Percentiles rank a stretch among this genome's conserved stretches.
These are phyloP conservation scores for Ophion ellenae DNA, from an alignment of 2,888 invertebrate species.

Conservation along the genomic window DNA sequence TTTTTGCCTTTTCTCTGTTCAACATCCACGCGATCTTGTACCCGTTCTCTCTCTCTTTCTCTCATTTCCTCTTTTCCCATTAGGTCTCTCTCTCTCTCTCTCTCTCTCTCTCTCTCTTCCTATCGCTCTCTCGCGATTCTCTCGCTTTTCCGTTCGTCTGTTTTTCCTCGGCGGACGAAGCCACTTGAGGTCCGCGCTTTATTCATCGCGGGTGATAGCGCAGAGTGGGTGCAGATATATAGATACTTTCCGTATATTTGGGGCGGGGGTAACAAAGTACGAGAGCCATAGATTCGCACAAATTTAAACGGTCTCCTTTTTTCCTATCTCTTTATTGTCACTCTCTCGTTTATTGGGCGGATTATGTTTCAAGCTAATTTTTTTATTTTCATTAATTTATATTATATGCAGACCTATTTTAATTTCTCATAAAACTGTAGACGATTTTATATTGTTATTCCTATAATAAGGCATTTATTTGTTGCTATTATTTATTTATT, in stretches of 20 bases:
- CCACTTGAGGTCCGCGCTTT: conserved; percentile 69
- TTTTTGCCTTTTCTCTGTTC: conserved; percentile 78
- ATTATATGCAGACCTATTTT: no score
- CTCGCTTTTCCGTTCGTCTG: conserved; percentile 38
- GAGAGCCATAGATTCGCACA: conserved; percentile 76
- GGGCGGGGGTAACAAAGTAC: neutral
- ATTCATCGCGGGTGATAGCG: conserved; percentile 44
- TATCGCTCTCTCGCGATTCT: conserved; percentile 12
- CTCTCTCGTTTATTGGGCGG: no score
- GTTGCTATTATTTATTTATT: no score
- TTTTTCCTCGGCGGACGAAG: conserved; percentile 53
- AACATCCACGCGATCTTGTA: conserved; percentile 71
- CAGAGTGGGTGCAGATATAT: neutral
- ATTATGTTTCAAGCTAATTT: no score
- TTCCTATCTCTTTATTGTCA: conserved; percentile 4
- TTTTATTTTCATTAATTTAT: no score
- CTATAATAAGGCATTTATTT: no score
- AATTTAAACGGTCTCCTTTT: conserved; percentile 75
- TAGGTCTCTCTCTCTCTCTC: conserved; percentile 18
- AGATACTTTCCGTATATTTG: conserved; percentile 27
- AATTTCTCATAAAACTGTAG: no score
- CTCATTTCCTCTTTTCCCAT: conserved; percentile 28
- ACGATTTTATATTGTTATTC: no score
- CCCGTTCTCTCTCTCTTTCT: conserved; percentile 52
- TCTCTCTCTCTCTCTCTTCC: conserved; percentile 15